phyloP scores from a whole-genome alignment of 1,140 invertebrate genomes.

The Magallana gigas region DNA sequence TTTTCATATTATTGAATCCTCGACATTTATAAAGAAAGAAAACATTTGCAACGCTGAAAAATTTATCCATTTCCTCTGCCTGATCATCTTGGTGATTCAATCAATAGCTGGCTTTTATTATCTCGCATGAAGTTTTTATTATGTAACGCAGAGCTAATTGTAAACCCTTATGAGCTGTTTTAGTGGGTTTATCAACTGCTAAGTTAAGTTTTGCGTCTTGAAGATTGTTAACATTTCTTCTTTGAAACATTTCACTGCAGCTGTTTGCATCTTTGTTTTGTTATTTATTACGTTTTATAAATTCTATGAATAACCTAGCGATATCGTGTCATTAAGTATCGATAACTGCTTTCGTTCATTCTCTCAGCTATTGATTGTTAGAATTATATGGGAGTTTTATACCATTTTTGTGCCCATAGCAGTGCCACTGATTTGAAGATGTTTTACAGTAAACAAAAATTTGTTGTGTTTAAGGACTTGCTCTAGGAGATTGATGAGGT shows the following conservation, averaged over 20 bases:
- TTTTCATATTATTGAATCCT: constrained; percentile 25
- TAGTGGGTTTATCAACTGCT: neutral
- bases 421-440: no score
- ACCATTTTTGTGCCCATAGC: neutral
- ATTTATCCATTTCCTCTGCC: constrained; percentile 10
- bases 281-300: no score
- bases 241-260: constrained; percentile 33
- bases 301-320: no score
- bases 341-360: no score
- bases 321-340: no score
- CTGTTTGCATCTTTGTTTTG: neutral
- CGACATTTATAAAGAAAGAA: constrained; percentile 33
- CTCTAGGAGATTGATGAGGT: no score
- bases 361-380: no score
- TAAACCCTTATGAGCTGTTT: constrained; percentile 11
- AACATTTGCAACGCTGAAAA: neutral
- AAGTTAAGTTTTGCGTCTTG: neutral
- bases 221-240: neutral
- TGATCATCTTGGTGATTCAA: neutral
- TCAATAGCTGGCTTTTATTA: constrained; percentile 13
- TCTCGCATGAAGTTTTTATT: neutral
- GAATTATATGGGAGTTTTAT: no score
- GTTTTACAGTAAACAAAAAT: no score
- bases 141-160: constrained; percentile 4
- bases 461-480: no score